Evolutionary conservation across 2,113 vertebrate genomes (phyloP).

Genomic region (Cebidichthys violaceus): DNA sequence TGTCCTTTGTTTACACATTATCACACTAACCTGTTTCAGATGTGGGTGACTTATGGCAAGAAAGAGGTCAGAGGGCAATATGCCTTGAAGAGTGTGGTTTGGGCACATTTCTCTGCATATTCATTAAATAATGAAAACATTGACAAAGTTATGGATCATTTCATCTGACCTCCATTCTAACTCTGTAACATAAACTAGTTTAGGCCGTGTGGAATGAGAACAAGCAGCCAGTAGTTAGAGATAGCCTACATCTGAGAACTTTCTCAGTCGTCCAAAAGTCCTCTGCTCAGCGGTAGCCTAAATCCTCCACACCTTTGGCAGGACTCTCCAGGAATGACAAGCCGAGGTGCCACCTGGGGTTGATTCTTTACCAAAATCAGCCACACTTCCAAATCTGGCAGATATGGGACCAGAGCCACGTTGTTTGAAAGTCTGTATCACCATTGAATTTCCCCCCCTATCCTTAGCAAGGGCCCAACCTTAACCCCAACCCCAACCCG

Average conservation of each 20-base stretch:
- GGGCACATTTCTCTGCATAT: not conserved
- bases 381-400: not conserved
- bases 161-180: not conserved
- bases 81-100: conserved; percentile 2
- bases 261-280: not conserved
- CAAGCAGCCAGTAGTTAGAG: not conserved
- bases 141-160: conserved; percentile 4
- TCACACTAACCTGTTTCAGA: conserved; percentile 17
- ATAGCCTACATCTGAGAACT: not conserved
- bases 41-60: not conserved
- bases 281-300: not conserved
- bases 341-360: not conserved
- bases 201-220: not conserved
- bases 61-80: not conserved
- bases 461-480: not conserved
- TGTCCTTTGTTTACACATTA: conserved; percentile 21
- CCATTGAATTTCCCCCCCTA: too few relatives aligned
- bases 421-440: not conserved
- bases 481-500: not conserved
- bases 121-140: not conserved
- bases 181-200: not conserved
- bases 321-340: not conserved
- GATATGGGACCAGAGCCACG: not conserved
- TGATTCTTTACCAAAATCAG: not conserved
- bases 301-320: not conserved